phyloP scores from a whole-genome alignment of 1,140 invertebrate genomes.

The Bombus soroeensis region DNA sequence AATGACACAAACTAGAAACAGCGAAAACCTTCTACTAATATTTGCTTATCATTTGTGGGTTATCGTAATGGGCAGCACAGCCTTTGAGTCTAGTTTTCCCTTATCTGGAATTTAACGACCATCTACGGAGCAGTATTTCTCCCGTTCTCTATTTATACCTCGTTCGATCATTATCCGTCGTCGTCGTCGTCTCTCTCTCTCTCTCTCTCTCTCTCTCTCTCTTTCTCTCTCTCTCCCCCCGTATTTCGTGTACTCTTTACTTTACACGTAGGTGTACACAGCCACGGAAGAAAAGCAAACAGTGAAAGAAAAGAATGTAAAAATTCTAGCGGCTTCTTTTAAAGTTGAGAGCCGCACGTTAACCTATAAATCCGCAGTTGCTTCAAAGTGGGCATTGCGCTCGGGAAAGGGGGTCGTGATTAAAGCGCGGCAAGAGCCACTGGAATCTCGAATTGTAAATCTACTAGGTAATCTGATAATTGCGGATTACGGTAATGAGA shows the following conservation, averaged over 20 bases:
- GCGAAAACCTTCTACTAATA: background rate
- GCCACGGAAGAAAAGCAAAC: background rate
- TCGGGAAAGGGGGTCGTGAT: background rate
- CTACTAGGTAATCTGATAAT: conserved; percentile 29
- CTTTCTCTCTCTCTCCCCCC: background rate
- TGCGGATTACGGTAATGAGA: conserved; percentile 26
- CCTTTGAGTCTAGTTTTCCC: conserved; percentile 1
- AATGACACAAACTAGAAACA: background rate
- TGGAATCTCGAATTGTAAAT: conserved; percentile 27
- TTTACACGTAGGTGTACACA: no score
- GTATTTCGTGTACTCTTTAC: no score
- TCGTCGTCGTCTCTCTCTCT: no score
- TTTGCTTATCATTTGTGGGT: conserved; percentile 21
- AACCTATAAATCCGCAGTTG: background rate
- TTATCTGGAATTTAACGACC: conserved; percentile 20
- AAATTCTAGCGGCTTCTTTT: no score
- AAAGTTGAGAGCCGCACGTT: background rate
- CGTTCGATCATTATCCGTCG: background rate
- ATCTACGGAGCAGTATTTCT: conserved; percentile 4
- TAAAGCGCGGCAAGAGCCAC: conserved; percentile 1
- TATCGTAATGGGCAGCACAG: conserved; percentile 18
- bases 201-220: background rate
- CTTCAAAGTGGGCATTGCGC: background rate
- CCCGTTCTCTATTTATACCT: background rate
- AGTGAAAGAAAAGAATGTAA: background rate